These are phyloP conservation scores for Diploptera punctata DNA, from an alignment of 2,888 invertebrate species.

Conservation along the genomic window DNA sequence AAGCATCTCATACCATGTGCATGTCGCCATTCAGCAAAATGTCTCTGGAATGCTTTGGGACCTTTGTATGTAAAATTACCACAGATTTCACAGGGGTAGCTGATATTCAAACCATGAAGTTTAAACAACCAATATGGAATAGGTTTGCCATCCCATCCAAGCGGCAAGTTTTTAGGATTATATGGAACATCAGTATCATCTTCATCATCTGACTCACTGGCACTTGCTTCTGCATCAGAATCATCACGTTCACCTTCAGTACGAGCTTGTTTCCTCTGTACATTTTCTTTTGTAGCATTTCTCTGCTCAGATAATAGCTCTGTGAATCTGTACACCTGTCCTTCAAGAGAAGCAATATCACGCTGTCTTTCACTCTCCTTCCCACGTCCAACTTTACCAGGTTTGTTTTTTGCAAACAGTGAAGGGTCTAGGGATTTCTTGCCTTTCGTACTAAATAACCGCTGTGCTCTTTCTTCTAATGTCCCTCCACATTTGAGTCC, in stretches of 20 bases:
- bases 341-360: conserved; percentile 88
- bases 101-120: conserved; percentile 97
- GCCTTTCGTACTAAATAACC: conserved; percentile 95
- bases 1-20: conserved; percentile 95
- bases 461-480: conserved; percentile 94
- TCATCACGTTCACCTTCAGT: conserved; percentile 93
- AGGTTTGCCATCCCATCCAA: conserved; percentile 98
- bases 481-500: conserved; percentile 99
- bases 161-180: conserved; percentile 98
- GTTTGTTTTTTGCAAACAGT: conserved; percentile 88
- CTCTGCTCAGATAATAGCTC: conserved; percentile 68
- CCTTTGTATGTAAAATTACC: conserved; percentile 99
- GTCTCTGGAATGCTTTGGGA: conserved; percentile 98
- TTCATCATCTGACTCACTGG: conserved; percentile 76
- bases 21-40: conserved; percentile 88
- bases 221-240: conserved; percentile 89
- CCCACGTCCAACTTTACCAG: conserved; percentile 67
- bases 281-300: conserved; percentile 94
- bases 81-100: conserved; percentile 99
- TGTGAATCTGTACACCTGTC: conserved; percentile 79
- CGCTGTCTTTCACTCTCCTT: conserved; percentile 75
- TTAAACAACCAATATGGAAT: conserved; percentile 83
- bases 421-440: conserved; percentile 91
- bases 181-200: conserved; percentile 91
- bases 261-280: conserved; percentile 96